Conservation (phyloP, 1,140 invertebrate species). For the Philopotamus ludificatus region DNA sequence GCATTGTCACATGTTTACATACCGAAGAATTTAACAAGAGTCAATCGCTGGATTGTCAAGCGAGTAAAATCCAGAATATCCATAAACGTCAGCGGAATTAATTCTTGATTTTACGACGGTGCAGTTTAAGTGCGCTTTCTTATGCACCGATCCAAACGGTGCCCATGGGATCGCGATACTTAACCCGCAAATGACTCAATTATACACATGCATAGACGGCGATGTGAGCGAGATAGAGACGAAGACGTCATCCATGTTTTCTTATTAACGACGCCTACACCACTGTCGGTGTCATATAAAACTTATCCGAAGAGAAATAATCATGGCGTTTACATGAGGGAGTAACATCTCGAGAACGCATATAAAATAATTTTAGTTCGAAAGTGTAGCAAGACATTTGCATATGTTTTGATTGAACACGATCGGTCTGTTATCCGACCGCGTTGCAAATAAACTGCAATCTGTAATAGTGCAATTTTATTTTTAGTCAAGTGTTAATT, state of each 20-base stretch:
- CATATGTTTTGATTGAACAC: neutral
- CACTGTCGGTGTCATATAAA: constrained; percentile 26
- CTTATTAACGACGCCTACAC: constrained; percentile 10
- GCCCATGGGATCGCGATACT: too few relatives aligned
- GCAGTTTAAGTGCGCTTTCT: too few relatives aligned
- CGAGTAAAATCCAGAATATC: too few relatives aligned
- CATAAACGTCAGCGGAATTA: too few relatives aligned
- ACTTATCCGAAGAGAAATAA: constrained; percentile 26
- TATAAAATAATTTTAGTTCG: neutral
- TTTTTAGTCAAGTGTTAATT: neutral
- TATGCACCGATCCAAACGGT: too few relatives aligned
- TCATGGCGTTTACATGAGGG: constrained; percentile 6
- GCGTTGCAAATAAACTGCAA: neutral
- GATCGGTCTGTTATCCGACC: neutral
- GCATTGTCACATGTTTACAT: too few relatives aligned
- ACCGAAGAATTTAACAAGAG: too few relatives aligned
- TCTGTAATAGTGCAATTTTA: neutral
- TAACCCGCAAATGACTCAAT: too few relatives aligned
- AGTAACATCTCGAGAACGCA: constrained; percentile 7
- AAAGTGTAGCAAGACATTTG: neutral
- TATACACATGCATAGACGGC: neutral
- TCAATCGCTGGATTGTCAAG: too few relatives aligned
- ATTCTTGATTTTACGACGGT: too few relatives aligned
- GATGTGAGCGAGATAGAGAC: too few relatives aligned
- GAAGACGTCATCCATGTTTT: neutral